Base-by-base conservation (phyloP, 2,888 invertebrate species). In the Strigamia crassipes region DNA sequence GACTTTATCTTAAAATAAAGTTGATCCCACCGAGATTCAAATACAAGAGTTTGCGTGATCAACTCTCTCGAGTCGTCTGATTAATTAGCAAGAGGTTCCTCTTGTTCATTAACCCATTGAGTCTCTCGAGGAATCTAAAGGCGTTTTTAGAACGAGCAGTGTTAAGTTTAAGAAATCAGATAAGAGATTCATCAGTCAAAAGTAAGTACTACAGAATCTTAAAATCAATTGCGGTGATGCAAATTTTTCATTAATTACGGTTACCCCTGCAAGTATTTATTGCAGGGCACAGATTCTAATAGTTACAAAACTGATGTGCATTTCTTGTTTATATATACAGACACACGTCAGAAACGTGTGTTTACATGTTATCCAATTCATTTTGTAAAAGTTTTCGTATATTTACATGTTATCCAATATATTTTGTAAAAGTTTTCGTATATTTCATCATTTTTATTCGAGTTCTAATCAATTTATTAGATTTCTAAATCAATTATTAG, bases 1-100 rank as follows among this genome's bases (percentile, higher is more conserved):
- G 18, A 38, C 56, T 18, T 56, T 56, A 56, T 56, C 56, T 56
- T 9, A 2, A 56, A 56, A n/a, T 56, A 56, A 56, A 56, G 56
- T 56, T 56, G n/a, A 18, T 18, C 21, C 56, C 56, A 56, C 10
- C 9, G 56, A 18, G 56, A 56, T 56, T 56, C 18, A 18, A 56
- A 18, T 18, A 18, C 21, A 56, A 18, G 18, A 13, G 21, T 56
- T 56, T 21, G 56, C 56, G 56, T 56, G 18, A 56, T 56, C 56
- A 56, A 56, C 56, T 56, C 56, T 18, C 56, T 56, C 56, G 18
- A 56, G 56, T 56, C 56, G 56, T 21, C 56, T 56, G 56, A 56
- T 56, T 56, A 56, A 56, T 56, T 56, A 56, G 56, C 56, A 56
- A 56, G 56, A 56, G 56, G 18, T 56, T 56, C 56, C 56, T 18